These are phyloP conservation scores for Serranochromis macrocephalus DNA, from an alignment of 2,113 vertebrate genomes.

Conservation along the genomic window DNA sequence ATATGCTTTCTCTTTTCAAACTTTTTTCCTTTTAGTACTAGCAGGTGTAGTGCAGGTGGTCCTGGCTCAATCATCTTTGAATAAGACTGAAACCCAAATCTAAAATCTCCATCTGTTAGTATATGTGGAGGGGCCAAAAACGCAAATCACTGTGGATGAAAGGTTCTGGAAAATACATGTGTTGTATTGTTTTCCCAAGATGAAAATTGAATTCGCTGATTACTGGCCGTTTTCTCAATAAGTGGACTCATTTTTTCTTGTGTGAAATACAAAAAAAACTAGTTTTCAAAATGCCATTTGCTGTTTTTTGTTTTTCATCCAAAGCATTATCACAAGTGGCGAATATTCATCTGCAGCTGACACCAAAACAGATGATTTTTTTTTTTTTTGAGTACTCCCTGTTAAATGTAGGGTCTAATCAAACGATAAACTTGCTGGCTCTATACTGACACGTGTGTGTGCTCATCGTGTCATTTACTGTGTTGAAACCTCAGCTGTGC, in stretches of 20 bases:
- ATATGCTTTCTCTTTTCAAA: not conserved
- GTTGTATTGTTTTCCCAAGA: not conserved
- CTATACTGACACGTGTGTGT: not conserved
- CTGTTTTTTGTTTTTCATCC: not conserved
- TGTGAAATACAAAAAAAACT: not conserved
- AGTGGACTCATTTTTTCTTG: not conserved
- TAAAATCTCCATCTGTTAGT: not conserved
- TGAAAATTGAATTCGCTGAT: not conserved
- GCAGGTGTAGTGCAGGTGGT: not conserved
- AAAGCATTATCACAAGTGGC: not conserved
- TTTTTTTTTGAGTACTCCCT: not conserved
- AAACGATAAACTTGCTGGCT: not conserved
- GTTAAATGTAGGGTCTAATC: not conserved
- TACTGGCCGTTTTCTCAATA: not conserved
- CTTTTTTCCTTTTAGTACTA: not conserved
- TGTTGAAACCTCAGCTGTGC: not conserved
- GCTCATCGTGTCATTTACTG: not conserved
- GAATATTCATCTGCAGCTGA: not conserved
- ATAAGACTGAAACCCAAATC: not conserved
- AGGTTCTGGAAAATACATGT: not conserved
- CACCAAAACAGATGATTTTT: not conserved
- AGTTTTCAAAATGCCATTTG: not conserved
- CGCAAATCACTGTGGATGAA: not conserved
- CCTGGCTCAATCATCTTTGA: not conserved
- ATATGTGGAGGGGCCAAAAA: not conserved